A percentile compares a stretch with the other conserved stretches of the same genome.
phyloP scores from a whole-genome alignment of 2,113 vertebrate genomes.

The Scartelaos histophorus region DNA sequence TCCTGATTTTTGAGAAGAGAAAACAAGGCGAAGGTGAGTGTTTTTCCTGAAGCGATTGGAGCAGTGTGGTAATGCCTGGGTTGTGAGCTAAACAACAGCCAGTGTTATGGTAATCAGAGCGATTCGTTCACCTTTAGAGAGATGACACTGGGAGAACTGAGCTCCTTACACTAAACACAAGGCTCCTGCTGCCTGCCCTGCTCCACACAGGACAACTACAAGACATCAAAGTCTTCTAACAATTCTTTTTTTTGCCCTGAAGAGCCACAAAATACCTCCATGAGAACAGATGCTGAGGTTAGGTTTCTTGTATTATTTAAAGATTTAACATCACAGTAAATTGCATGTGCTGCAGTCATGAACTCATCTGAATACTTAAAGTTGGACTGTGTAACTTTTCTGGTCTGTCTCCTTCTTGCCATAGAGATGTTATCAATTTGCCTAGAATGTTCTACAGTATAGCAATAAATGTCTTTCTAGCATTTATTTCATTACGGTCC shows the following conservation, averaged over 20 bases:
- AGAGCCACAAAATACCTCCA: neutral
- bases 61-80: neutral
- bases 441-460: too few species aligned
- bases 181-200: neutral
- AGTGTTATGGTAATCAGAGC: neutral
- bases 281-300: neutral
- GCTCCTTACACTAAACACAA: constrained; percentile 1
- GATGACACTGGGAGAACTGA: constrained; percentile 7
- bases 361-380: neutral
- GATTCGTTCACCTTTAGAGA: constrained; percentile 9
- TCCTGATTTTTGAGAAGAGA: neutral
- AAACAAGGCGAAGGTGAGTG: neutral
- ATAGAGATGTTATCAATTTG: too few species aligned
- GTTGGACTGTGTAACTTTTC: too few species aligned
- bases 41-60: constrained; percentile 1
- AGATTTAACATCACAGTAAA: neutral
- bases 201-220: neutral
- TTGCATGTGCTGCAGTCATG: neutral
- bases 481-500: too few species aligned
- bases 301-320: neutral
- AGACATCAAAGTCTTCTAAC: neutral
- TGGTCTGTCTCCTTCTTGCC: too few species aligned
- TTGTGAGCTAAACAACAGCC: constrained; percentile 7
- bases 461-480: too few species aligned
- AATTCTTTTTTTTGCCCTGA: neutral